Evolutionary conservation across 2,797 vertebrate species (phyloP).

Genomic region (Cheirogaleus major): DNA sequence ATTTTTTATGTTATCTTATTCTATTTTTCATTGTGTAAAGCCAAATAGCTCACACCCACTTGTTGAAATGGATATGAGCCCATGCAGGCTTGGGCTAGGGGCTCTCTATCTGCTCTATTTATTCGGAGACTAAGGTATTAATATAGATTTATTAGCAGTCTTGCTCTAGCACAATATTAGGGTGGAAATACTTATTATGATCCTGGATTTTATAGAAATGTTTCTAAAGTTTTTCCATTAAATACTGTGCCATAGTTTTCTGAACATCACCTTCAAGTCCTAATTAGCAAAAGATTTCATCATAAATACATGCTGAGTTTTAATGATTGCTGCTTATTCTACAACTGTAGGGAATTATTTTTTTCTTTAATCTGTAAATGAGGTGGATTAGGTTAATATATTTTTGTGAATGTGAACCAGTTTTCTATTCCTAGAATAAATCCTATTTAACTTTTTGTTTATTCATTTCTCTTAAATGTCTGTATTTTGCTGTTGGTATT

Average conservation of each 20-base stretch:
- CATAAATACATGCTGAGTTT: not conserved
- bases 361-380: not conserved
- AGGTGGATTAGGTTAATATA: not conserved
- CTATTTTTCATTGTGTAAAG: not conserved
- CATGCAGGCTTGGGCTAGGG: not conserved
- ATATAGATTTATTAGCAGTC: not conserved
- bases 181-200: not conserved
- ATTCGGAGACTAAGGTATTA: not conserved
- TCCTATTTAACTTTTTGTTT: slow-evolving; percentile 2
- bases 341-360: not conserved
- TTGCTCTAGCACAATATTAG: not conserved
- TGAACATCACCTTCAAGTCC: not conserved
- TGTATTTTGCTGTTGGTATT: not conserved
- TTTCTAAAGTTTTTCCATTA: not conserved
- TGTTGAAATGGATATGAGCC: not conserved
- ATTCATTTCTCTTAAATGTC: not conserved
- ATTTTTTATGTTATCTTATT: not conserved
- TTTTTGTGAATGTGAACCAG: not conserved
- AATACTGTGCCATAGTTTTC: not conserved
- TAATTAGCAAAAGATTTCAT: not conserved
- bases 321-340: not conserved
- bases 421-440: not conserved
- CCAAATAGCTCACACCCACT: not conserved
- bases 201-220: not conserved
- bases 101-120: not conserved